These are phyloP conservation scores for Syrrhaptes paradoxus DNA, from an alignment of 2,113 vertebrate species.

Conservation along the genomic window DNA sequence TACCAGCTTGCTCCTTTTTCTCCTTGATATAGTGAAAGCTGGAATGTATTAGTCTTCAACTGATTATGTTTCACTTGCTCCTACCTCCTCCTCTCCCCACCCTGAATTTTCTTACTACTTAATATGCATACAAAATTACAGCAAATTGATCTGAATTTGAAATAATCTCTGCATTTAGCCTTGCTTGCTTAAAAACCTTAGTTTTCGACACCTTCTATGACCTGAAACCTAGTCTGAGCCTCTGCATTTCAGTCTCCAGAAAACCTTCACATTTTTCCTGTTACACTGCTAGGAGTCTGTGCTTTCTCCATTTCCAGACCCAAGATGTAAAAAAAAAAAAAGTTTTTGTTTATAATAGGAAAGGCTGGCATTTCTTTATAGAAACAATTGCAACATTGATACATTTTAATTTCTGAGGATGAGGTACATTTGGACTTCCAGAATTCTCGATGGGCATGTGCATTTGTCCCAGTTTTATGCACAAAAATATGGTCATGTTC, in stretches of 20 bases:
- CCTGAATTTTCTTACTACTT: neutral
- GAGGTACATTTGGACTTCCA: neutral
- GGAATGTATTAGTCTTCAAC: neutral
- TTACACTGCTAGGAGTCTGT: neutral
- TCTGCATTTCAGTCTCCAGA: neutral
- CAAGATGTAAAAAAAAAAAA: neutral
- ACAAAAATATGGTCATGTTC: neutral
- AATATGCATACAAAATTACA: neutral
- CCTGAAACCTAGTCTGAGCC: neutral
- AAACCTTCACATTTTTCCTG: neutral
- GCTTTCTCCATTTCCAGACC: neutral
- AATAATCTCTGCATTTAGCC: neutral
- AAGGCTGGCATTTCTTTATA: neutral
- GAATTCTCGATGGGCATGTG: accelerated
- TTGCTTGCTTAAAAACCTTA: neutral
- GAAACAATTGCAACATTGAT: neutral
- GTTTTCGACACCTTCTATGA: neutral
- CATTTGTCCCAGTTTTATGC: neutral
- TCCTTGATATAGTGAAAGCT: neutral
- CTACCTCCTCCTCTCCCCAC: neutral
- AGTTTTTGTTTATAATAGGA: neutral
- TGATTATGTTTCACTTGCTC: neutral
- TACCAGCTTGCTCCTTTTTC: neutral
- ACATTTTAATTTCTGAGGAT: neutral
- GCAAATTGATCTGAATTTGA: neutral